Base-by-base conservation (phyloP, 2,113 vertebrate genomes). In the Amblyopsis rosae region DNA sequence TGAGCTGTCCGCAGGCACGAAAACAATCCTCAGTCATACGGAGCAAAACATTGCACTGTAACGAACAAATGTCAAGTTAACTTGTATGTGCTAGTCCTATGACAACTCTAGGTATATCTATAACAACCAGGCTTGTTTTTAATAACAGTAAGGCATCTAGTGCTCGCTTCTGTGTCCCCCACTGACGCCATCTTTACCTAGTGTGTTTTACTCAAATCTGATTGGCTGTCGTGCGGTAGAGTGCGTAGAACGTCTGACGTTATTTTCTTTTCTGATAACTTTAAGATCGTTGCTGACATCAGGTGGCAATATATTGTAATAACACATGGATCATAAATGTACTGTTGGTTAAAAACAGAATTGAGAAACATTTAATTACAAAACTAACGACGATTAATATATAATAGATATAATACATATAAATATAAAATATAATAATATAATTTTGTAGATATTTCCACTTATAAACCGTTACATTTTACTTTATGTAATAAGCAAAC, bases 161-260 rank as follows among this genome's bases (percentile, higher is more conserved):
- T 74, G 63, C 70, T 80, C 33, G 75, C 80, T 82, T 68, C 82
- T 59, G 66, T 67, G 32, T 49, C 65, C 62, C 67, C 73, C 79
- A 26, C 68, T 47, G 90, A 85, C 90, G 92, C 92, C 93, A 94
- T 93, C 80, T 94, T 94, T 84, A 86, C 81, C 80, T 68, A 77
- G 68, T 86, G 75, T 62, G 48, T 48, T 51, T 32, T 58, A 65
- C 78, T 85, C 19, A 6, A 67, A 13, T 79, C 85, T 84, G 85
- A 92, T 93, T 91, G 84, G 90, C 63, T 50, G 41, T 51, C 9
- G 56, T 49, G 12, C 10, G 51, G 64, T 70, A 70, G 73, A 69
- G 68, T 82, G 80, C 72, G 73, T 84, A 46, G 26, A 46, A 69
- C 61, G 81, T 83, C 45, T 64, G 79, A 89, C 89, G 89, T 91